These are phyloP conservation scores for Phortica magna DNA, from an alignment of 2,888 invertebrate genomes.

Conservation along the genomic window DNA sequence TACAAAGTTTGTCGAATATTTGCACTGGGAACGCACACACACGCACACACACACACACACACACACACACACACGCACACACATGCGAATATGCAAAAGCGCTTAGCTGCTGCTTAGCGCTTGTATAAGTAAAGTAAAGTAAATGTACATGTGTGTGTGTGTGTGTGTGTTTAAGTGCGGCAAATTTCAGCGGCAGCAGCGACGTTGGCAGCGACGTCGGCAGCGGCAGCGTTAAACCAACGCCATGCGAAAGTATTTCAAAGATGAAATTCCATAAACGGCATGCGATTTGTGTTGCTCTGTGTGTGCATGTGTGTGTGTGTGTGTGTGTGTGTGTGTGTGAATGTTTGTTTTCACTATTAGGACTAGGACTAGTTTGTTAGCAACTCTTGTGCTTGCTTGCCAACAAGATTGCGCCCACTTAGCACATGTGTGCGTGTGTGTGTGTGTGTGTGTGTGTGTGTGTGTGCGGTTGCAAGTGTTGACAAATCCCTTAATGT, in stretches of 20 bases:
- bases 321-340: slow-evolving; percentile 3
- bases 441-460: not conserved
- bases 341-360: not conserved
- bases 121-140: not conserved
- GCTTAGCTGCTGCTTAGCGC: not conserved
- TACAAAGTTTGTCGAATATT: slow-evolving; percentile 52
- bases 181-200: no score
- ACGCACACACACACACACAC: slow-evolving; percentile 31
- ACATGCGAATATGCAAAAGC: not conserved
- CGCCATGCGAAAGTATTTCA: no score
- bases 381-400: no score
- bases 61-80: slow-evolving; percentile 32
- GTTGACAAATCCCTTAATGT: slow-evolving; percentile 63
- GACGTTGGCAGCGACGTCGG: no score
- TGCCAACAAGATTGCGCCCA: not conserved
- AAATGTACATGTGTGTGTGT: not conserved
- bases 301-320: not conserved
- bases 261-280: no score
- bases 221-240: no score
- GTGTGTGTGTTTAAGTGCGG: not conserved
- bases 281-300: not conserved
- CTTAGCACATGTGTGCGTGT: not conserved
- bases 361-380: no score
- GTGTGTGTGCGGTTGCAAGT: not conserved
- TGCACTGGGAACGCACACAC: slow-evolving; percentile 29